Evolutionary conservation across 2,113 vertebrate species (phyloP).

Genomic region (Corvus moneduloides): DNA sequence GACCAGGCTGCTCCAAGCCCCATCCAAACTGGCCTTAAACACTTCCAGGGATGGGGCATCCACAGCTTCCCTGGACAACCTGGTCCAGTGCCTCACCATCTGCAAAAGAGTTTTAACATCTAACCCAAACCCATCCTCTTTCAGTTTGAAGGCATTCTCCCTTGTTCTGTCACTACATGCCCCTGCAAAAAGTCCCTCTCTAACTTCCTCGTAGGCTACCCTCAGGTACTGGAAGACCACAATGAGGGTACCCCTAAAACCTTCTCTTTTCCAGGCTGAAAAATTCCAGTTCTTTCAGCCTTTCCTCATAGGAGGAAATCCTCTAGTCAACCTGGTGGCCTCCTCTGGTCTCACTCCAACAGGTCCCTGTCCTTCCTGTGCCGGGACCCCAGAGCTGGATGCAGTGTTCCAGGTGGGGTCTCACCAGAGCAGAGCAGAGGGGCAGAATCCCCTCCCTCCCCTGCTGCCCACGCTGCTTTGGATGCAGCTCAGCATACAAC

Average conservation of each 20-base stretch:
- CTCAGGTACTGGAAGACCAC: neutral
- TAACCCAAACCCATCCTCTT: neutral
- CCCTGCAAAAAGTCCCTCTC: neutral
- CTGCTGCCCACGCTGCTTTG: neutral
- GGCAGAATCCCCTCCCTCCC: neutral
- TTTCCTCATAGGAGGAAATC: neutral
- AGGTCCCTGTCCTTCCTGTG: neutral
- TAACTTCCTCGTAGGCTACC: neutral
- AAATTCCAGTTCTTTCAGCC: neutral
- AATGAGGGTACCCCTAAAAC: neutral
- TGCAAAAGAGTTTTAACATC: neutral
- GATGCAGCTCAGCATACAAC: accelerated
- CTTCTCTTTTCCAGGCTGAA: neutral
- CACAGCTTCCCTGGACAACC: neutral
- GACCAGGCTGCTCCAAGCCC: neutral
- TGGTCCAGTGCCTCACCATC: neutral
- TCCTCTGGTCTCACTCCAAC: neutral
- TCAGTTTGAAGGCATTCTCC: neutral
- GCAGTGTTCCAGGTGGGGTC: neutral
- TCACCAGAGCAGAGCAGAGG: neutral
- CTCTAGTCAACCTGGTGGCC: neutral
- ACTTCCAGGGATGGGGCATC: neutral
- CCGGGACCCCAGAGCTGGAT: neutral
- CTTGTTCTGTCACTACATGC: too few relatives aligned
- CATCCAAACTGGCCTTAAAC: neutral